Evolutionary conservation across 2,888 invertebrate genomes (phyloP), one percentile per base, ranked within the genome.

Genomic region (Caenorhabditis wallacei): DNA sequence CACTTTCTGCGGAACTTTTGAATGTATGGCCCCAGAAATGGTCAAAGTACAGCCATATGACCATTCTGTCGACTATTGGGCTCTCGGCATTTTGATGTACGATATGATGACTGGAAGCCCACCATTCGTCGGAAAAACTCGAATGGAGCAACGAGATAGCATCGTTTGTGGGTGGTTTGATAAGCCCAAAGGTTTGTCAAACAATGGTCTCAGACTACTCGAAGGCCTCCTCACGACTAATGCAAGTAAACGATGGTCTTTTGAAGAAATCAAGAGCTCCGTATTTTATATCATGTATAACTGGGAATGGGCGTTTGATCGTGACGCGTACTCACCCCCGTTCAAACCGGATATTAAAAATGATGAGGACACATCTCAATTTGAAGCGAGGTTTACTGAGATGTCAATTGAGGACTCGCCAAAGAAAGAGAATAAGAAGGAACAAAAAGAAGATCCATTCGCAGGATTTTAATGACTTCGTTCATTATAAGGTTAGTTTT

Each of bases 1-100:
- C 10, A 56, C 56, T 1, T 30, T 69, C 13, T 69, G 56, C 30
- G 69, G 69, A 43, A 69, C 69, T 8, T n/a, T 40, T 8, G 56
- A 40, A 18, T 69, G 40, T 40, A 20, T 56, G 35, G 56, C 69
- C 0, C 69, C 69, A 18, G 69, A 64, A 35, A 30, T 51, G 8
- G 18, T 64, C 10, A 16, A 18, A 4, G 46, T 2, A 43, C 5
- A 26, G 18, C 24, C 43, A 2, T 56, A 69, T 46, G 69, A 37
- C 2, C 26, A 37, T 56, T 8, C 20, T 13, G 43, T 43, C 10
- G 69, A 69, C 13, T 18, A 30, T 0, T 69, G 69, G 69, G 18
- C 53, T 5, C 3, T 69, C 0, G 69, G 69, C 22, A 24, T 56
- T 1, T 7, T 69, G 4, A 40, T 56, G 43, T 69, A 56, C 5